Percentiles rank a stretch among this genome's conserved stretches.
Evolutionary conservation across 2,113 vertebrate species (phyloP).

Genomic region (Terrapene triunguis): DNA sequence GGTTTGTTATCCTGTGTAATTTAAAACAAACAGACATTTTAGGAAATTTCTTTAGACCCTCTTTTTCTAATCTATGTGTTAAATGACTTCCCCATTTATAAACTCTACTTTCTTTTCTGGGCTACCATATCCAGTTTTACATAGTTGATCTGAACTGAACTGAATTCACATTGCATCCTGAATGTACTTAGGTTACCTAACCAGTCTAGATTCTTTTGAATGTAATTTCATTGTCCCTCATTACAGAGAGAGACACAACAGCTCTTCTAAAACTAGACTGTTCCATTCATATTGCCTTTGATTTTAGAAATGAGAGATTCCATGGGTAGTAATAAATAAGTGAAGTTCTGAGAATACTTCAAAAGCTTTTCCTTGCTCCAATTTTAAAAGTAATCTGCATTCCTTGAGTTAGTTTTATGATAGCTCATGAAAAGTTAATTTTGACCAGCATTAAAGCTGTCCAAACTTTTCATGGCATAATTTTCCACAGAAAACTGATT

Average conservation of each 20-base stretch:
- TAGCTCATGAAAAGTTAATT: no score
- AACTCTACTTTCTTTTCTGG: not conserved
- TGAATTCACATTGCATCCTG: not conserved
- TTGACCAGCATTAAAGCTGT: no score
- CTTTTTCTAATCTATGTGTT: not conserved
- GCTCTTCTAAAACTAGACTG: not conserved
- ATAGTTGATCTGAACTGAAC: not conserved
- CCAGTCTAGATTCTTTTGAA: not conserved
- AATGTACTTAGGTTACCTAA: not conserved
- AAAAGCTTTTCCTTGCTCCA: not conserved
- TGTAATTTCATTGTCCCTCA: not conserved
- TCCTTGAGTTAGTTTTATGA: no score
- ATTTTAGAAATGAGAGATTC: not conserved
- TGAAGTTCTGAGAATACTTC: not conserved
- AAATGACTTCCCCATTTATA: not conserved
- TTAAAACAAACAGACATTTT: not conserved
- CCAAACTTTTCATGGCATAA: not conserved
- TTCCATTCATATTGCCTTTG: not conserved
- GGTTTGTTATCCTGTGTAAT: not conserved
- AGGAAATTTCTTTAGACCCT: not conserved
- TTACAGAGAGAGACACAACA: not conserved
- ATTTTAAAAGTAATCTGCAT: no score
- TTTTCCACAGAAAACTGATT: not conserved
- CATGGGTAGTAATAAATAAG: not conserved
- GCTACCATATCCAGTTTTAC: not conserved